Conservation (phyloP, 2,797 vertebrate genomes). For the Scolopax bukidnonensis region DNA sequence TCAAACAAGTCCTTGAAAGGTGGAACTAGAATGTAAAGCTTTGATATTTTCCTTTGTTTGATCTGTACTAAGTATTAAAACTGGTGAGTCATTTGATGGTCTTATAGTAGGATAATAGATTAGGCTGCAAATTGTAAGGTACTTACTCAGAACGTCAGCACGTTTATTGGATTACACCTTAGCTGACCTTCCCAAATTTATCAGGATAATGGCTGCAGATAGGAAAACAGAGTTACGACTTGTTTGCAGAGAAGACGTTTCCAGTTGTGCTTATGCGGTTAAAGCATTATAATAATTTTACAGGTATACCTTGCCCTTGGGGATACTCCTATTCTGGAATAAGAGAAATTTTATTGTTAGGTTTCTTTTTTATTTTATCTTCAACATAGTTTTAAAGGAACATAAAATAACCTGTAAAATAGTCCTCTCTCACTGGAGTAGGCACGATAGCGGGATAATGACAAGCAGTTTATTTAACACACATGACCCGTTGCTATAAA, state of each 20-base stretch:
- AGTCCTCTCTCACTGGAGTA: neutral
- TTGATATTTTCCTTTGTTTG: constrained; percentile 72
- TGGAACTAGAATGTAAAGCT: constrained; percentile 55
- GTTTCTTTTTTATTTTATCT: neutral
- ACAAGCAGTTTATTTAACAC: constrained; percentile 1
- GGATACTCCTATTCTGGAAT: neutral
- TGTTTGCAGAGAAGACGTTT: neutral
- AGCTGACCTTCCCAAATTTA: constrained; percentile 61
- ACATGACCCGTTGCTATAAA: neutral
- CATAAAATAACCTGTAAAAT: neutral
- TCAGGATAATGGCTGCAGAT: constrained; percentile 50
- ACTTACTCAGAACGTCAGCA: constrained; percentile 38
- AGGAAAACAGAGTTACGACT: neutral
- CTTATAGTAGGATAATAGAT: constrained; percentile 62
- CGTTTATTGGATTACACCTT: constrained; percentile 49
- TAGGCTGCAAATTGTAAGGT: constrained; percentile 53
- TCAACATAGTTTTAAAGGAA: neutral
- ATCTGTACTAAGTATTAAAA: constrained; percentile 66
- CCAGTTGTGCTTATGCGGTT: neutral
- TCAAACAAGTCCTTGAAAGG: constrained; percentile 68
- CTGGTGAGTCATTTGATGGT: constrained; percentile 60
- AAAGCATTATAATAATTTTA: constrained; percentile 44
- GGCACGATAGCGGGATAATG: neutral
- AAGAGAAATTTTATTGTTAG: neutral
- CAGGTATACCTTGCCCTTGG: constrained; percentile 25